Conservation (phyloP, 2,888 invertebrate species). For the Luperina testacea region DNA sequence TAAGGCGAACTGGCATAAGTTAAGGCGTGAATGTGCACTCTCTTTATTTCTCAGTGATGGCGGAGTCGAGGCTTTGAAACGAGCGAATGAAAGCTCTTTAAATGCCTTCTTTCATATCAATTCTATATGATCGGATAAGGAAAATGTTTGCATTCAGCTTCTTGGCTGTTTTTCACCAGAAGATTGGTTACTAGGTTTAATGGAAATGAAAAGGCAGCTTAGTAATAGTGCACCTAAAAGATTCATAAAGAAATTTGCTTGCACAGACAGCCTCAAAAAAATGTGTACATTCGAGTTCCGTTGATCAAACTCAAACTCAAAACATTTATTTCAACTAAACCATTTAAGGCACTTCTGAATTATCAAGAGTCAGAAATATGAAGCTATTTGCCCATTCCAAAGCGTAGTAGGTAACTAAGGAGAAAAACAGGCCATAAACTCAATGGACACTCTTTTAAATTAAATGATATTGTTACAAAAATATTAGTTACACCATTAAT, state of each 20-base stretch:
- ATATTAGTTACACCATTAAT: no score
- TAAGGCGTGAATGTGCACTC: slow-evolving; percentile 58
- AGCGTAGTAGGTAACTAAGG: no score
- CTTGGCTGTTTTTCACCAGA: slow-evolving; percentile 11
- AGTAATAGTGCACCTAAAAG: not conserved
- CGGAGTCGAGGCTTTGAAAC: slow-evolving; percentile 22
- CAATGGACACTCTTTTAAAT: no score
- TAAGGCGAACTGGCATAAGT: slow-evolving; percentile 34
- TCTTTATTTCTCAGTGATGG: slow-evolving; percentile 48
- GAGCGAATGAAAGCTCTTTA: slow-evolving; percentile 35
- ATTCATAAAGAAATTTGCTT: not conserved
- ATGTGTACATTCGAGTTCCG: not conserved
- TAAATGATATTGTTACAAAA: no score
- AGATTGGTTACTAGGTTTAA: slow-evolving; percentile 7
- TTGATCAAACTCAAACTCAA: not conserved
- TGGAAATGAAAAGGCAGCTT: slow-evolving; percentile 1
- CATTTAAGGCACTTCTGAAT: no score
- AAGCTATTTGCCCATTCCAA: no score
- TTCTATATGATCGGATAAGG: slow-evolving; percentile 40
- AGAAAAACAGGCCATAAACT: no score
- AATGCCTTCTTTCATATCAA: slow-evolving; percentile 46
- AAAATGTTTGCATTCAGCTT: slow-evolving; percentile 36
- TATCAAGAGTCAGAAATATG: no score
- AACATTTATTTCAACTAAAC: not conserved
- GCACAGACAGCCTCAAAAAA: not conserved